Conservation (phyloP, 2,797 vertebrate genomes). For the Okamejei kenojei region DNA sequence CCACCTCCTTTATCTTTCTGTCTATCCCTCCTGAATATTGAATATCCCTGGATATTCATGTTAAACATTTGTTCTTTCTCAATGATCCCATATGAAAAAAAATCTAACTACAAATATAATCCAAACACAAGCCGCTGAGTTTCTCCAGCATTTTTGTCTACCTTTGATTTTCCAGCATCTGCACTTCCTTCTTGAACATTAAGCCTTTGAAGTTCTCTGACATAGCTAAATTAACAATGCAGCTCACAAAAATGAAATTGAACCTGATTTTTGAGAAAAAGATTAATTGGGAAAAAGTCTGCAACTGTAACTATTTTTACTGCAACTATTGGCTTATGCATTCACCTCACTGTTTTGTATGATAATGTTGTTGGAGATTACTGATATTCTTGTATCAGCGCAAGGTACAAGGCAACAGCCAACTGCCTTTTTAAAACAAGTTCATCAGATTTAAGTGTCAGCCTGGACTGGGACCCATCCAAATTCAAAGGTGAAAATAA, state of each 20-base stretch:
- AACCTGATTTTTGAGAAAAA: background rate
- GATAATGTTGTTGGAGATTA: background rate
- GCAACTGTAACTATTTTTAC: background rate
- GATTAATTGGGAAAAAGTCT: background rate
- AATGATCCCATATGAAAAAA: background rate
- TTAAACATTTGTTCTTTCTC: too few relatives aligned
- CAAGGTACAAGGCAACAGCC: background rate
- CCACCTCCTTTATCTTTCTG: too few relatives aligned
- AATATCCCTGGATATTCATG: too few relatives aligned
- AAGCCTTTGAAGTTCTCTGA: background rate
- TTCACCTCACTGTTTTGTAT: background rate
- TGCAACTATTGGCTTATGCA: background rate
- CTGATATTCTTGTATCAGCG: background rate
- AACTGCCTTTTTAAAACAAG: background rate
- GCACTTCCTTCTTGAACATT: too few relatives aligned
- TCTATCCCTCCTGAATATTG: too few relatives aligned
- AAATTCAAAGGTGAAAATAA: background rate
- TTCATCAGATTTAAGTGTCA: background rate
- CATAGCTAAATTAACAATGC: background rate
- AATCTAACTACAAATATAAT: background rate
- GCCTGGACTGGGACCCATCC: too few relatives aligned
- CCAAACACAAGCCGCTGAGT: background rate
- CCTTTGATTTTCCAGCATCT: too few relatives aligned
- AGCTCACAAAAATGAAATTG: background rate
- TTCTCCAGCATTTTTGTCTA: too few relatives aligned